Evolutionary conservation across 2,888 invertebrate genomes (phyloP).

Genomic region (Chorisops tibialis): DNA sequence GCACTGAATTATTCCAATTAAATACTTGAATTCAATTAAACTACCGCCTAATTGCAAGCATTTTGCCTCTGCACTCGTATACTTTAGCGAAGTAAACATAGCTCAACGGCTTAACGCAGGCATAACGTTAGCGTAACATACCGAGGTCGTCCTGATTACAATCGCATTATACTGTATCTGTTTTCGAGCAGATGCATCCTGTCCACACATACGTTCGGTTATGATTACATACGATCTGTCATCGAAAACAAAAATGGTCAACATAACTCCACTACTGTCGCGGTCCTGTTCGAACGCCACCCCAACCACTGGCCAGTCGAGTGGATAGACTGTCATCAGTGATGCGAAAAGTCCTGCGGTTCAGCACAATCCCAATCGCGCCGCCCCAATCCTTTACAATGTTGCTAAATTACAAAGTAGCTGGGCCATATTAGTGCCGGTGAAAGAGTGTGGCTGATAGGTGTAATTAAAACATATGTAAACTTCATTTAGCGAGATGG

Average conservation of each 20-base stretch:
- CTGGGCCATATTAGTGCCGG: constrained; percentile 10
- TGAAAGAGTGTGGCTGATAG: constrained; percentile 37
- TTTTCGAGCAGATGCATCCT: background rate
- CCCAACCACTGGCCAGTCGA: too few species aligned
- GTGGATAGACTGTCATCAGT: constrained; percentile 10
- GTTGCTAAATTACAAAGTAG: constrained; percentile 23
- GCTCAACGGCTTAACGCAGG: too few species aligned
- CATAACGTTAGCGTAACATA: too few species aligned
- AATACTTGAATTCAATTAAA: constrained; percentile 23
- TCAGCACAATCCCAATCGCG: too few species aligned
- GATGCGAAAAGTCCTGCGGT: constrained; percentile 11
- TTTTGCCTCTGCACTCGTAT: background rate
- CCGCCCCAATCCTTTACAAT: constrained; percentile 5
- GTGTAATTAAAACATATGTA: constrained; percentile 40
- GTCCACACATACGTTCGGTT: background rate
- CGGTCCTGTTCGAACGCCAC: too few species aligned
- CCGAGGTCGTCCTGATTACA: too few species aligned
- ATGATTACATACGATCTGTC: constrained; percentile 3
- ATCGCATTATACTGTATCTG: too few species aligned
- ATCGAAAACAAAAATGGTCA: background rate
- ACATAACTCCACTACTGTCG: too few species aligned
- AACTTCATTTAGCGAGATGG: constrained; percentile 40
- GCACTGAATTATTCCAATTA: constrained; percentile 15
- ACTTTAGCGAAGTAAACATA: background rate
- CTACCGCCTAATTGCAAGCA: constrained; percentile 5